Evolutionary conservation across 2,888 invertebrate species (phyloP), one percentile per base, ranked within the genome.

Genomic region (Lepidocyrtoides sp.): DNA sequence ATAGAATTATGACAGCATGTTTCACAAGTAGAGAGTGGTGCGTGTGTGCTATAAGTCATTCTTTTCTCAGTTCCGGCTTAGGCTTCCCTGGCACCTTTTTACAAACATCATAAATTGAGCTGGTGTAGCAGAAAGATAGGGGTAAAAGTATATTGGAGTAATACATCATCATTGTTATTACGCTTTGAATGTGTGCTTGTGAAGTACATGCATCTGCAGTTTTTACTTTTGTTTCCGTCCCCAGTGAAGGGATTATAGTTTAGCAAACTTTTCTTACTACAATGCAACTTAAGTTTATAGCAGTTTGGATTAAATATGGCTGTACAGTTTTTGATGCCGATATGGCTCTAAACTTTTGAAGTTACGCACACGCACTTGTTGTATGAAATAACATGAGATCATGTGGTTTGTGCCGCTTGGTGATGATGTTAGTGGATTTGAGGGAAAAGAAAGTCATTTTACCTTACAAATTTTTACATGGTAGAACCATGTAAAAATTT

Each of bases 1-100:
- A 36, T 20, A 66, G 79, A 79, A 79, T 72, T 77, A 87, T 87
- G 75, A 86, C 48, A 66, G n/a, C 17, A 44, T 26, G 51, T 26
- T 57, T 72, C 8, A n/a, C n/a, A 2, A 72, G 66, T n/a, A 32
- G 69, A 48, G 12, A 36, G 54, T 8, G 12, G 75, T 75, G 75
- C 75, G 48, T 75, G 44, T 14, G 75, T 36, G 7, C 14, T 75
- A 23, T 48, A 44, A 48, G 3, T 2, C 23, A 5, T 75, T 26
- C 20, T 75, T 20, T 17, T 69, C 41, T 5, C 20, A 32, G 60
- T 12, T 41, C 14, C n/a, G 17, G 20, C 41, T 36, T 36, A 69
- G 32, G 17, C 41, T 69, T 69, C 41, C n/a, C n/a, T 32, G 36
- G 0, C 26, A 60, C 60, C 60, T 54, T 60, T 26, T 60, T 10